Percentiles rank a stretch among this genome's conserved stretches.
Evolutionary conservation across 2,888 invertebrate genomes (phyloP).

Genomic region (Drosophila lacicola): DNA sequence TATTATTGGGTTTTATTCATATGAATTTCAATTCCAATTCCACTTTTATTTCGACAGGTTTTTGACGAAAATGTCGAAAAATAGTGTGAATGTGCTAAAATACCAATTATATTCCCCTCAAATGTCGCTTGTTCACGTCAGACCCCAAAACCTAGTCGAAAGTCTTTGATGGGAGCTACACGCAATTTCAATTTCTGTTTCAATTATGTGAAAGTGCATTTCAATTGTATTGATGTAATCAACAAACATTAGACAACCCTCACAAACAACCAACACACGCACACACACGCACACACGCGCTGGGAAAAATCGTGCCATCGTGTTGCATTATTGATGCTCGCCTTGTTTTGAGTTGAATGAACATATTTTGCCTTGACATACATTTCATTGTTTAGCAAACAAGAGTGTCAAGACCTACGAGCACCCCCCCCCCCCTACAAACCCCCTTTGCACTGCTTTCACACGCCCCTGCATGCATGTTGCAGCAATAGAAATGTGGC

Average conservation of each 20-base stretch:
- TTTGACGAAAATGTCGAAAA: too few relatives aligned
- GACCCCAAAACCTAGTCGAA: neutral
- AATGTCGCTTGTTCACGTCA: neutral
- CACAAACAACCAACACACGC: constrained; percentile 7
- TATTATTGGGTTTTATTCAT: too few relatives aligned
- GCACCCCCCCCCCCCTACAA: constrained; percentile 4
- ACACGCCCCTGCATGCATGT: constrained; percentile 14
- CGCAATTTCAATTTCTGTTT: constrained; percentile 63
- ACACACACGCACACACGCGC: neutral
- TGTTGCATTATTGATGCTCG: constrained; percentile 73
- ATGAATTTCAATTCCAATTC: neutral
- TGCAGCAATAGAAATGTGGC: constrained; percentile 47
- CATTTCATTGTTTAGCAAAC: constrained; percentile 78
- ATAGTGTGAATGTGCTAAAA: neutral
- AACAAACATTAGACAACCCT: constrained; percentile 51
- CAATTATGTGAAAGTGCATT: constrained; percentile 55
- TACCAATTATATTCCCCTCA: neutral
- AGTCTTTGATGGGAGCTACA: constrained; percentile 18
- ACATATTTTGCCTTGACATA: constrained; percentile 79
- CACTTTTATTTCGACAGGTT: neutral
- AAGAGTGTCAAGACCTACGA: constrained; percentile 70
- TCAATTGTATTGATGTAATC: constrained; percentile 75
- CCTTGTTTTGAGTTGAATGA: constrained; percentile 75
- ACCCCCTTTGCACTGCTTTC: neutral
- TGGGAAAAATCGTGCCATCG: constrained; percentile 42